phyloP scores from a whole-genome alignment of 2,797 vertebrate species.

The Geotrypetes seraphini region DNA sequence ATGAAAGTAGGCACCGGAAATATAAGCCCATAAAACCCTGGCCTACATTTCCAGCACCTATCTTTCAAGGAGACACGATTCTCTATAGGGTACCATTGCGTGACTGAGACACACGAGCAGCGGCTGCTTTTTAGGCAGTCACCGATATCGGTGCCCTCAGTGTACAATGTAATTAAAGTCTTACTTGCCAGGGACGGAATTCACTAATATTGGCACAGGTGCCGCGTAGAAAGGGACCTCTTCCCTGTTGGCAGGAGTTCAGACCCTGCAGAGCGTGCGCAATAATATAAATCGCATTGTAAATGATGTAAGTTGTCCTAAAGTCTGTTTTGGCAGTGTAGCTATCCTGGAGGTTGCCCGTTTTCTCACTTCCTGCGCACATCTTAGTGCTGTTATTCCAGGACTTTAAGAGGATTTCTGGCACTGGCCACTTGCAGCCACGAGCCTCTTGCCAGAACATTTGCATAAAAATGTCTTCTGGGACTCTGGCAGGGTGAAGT shows the following conservation, averaged over 20 bases:
- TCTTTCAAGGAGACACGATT: no score
- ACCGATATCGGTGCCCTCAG: no score
- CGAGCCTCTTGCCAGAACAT: slow-evolving; percentile 75
- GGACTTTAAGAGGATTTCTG: slow-evolving; percentile 9
- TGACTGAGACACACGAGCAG: no score
- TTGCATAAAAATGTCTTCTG: slow-evolving; percentile 50
- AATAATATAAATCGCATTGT: slow-evolving; percentile 67
- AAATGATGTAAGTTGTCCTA: slow-evolving; percentile 70
- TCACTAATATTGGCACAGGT: slow-evolving; percentile 54
- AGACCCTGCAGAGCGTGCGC: slow-evolving; percentile 63
- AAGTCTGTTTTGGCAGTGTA: slow-evolving; percentile 65
- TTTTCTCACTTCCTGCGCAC: slow-evolving; percentile 54
- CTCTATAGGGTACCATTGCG: no score
- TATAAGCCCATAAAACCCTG: no score
- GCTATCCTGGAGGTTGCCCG: slow-evolving; percentile 55
- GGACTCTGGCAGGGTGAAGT: slow-evolving; percentile 46
- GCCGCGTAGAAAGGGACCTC: slow-evolving; percentile 45
- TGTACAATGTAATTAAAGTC: no score
- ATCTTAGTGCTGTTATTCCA: slow-evolving; percentile 22
- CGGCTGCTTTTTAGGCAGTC: no score
- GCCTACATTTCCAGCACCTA: no score
- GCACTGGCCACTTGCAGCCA: slow-evolving; percentile 56
- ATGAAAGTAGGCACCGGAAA: no score
- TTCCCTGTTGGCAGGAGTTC: slow-evolving; percentile 39
- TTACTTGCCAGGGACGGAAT: slow-evolving; percentile 78